A percentile compares a stretch with the other conserved stretches of the same genome.
Conservation (phyloP, 2,888 invertebrate species). For the Cephus pygmeus region DNA sequence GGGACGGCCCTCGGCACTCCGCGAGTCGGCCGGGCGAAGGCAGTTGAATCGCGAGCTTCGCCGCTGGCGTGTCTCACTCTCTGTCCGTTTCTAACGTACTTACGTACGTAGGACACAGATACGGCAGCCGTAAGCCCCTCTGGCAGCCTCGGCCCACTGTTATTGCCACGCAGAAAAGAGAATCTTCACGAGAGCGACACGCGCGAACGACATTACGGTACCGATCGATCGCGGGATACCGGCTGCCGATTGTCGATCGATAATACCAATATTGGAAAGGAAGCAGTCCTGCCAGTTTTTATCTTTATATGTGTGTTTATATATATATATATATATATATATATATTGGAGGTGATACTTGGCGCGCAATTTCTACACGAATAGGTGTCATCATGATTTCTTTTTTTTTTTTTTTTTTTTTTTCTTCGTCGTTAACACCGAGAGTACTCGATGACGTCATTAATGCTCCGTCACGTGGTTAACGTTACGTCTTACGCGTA, state of each 20-base stretch:
- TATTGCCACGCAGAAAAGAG: neutral
- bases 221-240: neutral
- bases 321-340: too few species aligned
- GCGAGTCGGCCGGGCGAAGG: conserved; percentile 32
- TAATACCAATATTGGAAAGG: neutral
- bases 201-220: neutral
- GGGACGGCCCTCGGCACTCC: conserved; percentile 39
- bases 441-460: neutral
- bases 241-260: neutral
- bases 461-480: neutral
- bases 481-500: neutral
- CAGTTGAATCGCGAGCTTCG: conserved; percentile 9
- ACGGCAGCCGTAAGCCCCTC: neutral
- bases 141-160: neutral
- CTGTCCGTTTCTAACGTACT: neutral
- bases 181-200: neutral
- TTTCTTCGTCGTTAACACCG: neutral
- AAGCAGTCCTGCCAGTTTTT: neutral
- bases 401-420: neutral
- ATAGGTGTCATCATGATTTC: neutral
- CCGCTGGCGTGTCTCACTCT: conserved; percentile 10
- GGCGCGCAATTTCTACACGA: neutral
- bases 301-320: neutral
- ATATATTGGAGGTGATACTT: neutral
- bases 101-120: neutral